Base-by-base conservation (phyloP, 1,140 invertebrate species). In the Popillia japonica region DNA sequence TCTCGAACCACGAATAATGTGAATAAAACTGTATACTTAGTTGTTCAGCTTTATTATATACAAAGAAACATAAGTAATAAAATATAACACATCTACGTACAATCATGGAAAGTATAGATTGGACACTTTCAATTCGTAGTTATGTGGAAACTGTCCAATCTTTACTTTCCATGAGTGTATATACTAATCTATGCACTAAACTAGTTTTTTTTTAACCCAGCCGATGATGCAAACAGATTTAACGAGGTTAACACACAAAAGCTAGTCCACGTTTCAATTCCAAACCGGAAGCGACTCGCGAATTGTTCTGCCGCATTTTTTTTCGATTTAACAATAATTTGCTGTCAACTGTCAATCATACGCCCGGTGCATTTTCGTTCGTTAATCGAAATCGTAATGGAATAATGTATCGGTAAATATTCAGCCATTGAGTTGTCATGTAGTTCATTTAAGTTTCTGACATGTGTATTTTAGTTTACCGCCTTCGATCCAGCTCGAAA, bases 361-460 rank as follows among this genome's bases (percentile, higher is more conserved):
- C 40, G 72, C n/a, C 72, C 34, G 72, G 0, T 41, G 22, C 20
- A 42, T 9, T 74, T n/a, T 17, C 41, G 41, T n/a, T 42, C 72
- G 41, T 41, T 74, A 74, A 74, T 74, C 72, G 17, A 41, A 44
- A 42, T 34, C 40, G 72, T 74, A 74, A 74, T 74, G 72, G 40
- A 74, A 41, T 74, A 74, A 74, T 74, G 72, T 41, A 77, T 77
- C 55, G 40, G 76, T 68, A 64, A 77, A 61, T 68, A 74, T 48
- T 40, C 68, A 78, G 22, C 20, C 76, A 80, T 80, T 79, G 79
- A 81, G 80, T 81, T 81, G 80, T 80, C 80, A 80, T 78, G 80
- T 68, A 79, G 80, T 79, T 81, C 80, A 81, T 81, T 81, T 80
- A 81, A 81, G 78, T 79, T 80, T 81, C 77, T 81, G 79, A 80